Percentiles rank a stretch among this genome's conserved stretches.
Evolutionary conservation across 2,113 vertebrate species (phyloP).

Genomic region (Melanocharis versteri): DNA sequence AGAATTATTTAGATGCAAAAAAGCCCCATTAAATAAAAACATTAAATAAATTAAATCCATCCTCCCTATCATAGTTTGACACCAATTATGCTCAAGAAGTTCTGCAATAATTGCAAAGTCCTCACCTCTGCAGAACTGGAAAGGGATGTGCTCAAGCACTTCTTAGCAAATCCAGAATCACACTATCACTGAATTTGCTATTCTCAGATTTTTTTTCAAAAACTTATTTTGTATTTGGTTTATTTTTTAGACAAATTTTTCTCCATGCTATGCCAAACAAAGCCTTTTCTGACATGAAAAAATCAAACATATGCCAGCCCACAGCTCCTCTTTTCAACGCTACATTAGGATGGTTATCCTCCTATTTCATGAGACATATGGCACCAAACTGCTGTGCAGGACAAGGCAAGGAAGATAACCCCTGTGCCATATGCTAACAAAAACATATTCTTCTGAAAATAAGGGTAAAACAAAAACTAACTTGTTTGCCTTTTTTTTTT

Average conservation of each 20-base stretch:
- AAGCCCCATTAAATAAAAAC: not conserved
- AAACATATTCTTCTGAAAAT: not conserved
- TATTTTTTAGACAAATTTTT: not conserved
- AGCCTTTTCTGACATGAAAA: not conserved
- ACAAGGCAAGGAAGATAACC: not conserved
- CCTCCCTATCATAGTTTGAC: not conserved
- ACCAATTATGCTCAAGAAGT: not conserved
- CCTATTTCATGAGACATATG: not conserved
- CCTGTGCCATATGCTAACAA: not conserved
- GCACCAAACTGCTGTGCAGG: not conserved
- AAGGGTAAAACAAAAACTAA: not conserved
- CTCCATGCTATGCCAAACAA: not conserved
- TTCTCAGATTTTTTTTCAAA: not conserved
- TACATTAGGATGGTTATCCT: not conserved
- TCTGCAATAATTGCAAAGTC: not conserved
- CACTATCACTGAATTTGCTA: not conserved
- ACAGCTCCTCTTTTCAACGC: not conserved
- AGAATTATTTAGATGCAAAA: not conserved
- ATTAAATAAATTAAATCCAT: not conserved
- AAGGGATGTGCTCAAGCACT: not conserved
- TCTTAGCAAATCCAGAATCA: not conserved
- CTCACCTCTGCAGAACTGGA: not conserved
- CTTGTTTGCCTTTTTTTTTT: not conserved
- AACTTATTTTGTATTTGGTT: not conserved
- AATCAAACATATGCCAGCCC: not conserved